Base-by-base conservation (phyloP, 2,797 vertebrate genomes). In the Schizopygopsis pylzovi region DNA sequence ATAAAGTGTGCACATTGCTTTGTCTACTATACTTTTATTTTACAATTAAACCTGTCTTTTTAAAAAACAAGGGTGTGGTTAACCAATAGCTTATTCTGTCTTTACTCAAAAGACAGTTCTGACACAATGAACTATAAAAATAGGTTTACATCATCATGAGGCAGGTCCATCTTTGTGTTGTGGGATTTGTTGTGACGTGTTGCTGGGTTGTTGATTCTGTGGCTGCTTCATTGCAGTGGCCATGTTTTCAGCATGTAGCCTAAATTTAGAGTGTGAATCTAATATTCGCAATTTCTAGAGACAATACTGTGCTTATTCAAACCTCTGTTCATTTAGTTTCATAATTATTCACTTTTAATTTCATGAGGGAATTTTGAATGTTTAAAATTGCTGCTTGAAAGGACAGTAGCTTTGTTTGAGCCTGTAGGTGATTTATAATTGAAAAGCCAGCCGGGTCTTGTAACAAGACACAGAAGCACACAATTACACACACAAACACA, bases 351-450 rank as follows among this genome's bases (percentile, higher is more conserved):
- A 6, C 52, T 52, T 49, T 39, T 22, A 37, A 63, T 43, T 45
- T 54, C 25, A 20, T 45, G 41, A 49, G 45, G 8, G 28, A 81
- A 49, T 75, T 76, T 18, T 75, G 54, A 43, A 75, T 20, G 49
- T 77, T 77, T 61, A 18, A 15, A 43, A 86, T 54, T 65, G 63
- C 54, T 83, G 25, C 45, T 52, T 85, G 72, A 78, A 77, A 81
- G 28, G 54, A 77, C 45, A 79, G 65, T 75, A 82, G 76, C 79
- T 85, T 78, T 77, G 79, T 86, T 72, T 70, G 81, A 83, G 87
- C 41, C 76, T 83, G 67, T 77, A 77, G 78, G 80, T 83, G 45
- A 89, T 90, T 67, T 81, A 90, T 90, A 88, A 90, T 89, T 90
- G 79, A 90, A 88, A 61, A 89, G 86, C 67, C 70, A 83, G 71